Evolutionary conservation across 2,113 vertebrate genomes (phyloP), one percentile per base, ranked within the genome.

Genomic region (Phoxinus phoxinus): DNA sequence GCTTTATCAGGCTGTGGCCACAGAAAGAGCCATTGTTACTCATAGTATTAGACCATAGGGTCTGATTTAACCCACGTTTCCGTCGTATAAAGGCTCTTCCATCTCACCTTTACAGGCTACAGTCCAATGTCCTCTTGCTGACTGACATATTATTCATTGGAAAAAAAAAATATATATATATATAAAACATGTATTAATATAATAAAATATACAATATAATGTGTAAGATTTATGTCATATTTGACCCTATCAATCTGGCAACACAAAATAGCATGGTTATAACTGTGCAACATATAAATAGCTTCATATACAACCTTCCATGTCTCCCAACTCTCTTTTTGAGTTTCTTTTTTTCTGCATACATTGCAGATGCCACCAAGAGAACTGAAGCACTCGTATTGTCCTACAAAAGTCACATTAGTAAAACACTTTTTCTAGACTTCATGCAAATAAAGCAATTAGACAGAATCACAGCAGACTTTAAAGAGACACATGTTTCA

Each of bases 1-100:
- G 19, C 30, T 27, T 82, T 83, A 78, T 85, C 83, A 78, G 41
- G 30, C 19, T 61, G 4, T 21, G 73, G 32, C 53, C 35, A 63
- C 71, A 85, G 71, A 87, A 89, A 83, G 88, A 75, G 82, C 82
- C 80, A 59, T 86, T 88, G 87, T 88, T 58, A 48, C 72, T 9
- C 12, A 46, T 51, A 25, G 73, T 58, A 72, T 53, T n/a, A 67
- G 35, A 25, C 10, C 19, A 82, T 12, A 71, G 15, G 25, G 58
- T 61, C 27, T 51, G 73, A 19, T 78, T 81, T 58, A 53, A 48
- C 72, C 44, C 53, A 51, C 25, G 4, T 72, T 65, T 19, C 25
- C 51, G 15, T 81, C n/a, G 11, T 81, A 19, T 11, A 63, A 61
- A 44, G 37, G 32, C 6, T 61, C 12, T n/a, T 58, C 21, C 4